These are phyloP conservation scores for Hecatera dysodea DNA, from an alignment of 2,888 invertebrate genomes.

Conservation along the genomic window DNA sequence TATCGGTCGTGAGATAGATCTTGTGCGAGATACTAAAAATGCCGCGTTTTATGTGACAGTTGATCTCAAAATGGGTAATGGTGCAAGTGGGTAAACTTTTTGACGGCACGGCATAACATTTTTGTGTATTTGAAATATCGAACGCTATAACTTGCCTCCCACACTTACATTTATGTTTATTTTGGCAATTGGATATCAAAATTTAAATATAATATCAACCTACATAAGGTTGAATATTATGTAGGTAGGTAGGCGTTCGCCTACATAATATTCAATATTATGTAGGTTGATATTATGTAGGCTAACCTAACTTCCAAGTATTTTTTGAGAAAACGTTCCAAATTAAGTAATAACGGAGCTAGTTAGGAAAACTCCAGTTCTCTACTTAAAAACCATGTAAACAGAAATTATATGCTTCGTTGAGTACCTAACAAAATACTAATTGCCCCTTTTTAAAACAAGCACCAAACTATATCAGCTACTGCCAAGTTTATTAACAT, in stretches of 20 bases:
- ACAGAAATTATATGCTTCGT: not conserved
- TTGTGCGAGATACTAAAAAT: no score
- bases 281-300: no score
- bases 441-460: conserved; percentile 16
- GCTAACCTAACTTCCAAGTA: not conserved
- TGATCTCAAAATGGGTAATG: not conserved
- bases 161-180: no score
- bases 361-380: not conserved
- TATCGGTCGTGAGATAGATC: no score
- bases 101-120: no score
- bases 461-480: conserved; percentile 3
- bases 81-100: no score
- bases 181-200: not conserved
- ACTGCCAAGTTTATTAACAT: conserved; percentile 13
- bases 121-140: no score
- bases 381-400: conserved; percentile 6
- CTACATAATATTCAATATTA: no score
- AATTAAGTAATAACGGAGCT: not conserved
- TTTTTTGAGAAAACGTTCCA: not conserved
- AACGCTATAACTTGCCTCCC: not conserved
- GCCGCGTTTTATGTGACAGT: no score
- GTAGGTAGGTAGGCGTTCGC: no score
- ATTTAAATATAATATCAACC: no score
- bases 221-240: no score
- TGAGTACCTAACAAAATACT: conserved; percentile 12